phyloP scores from a whole-genome alignment of 2,797 vertebrate species.

The Schizopygopsis pylzovi region DNA sequence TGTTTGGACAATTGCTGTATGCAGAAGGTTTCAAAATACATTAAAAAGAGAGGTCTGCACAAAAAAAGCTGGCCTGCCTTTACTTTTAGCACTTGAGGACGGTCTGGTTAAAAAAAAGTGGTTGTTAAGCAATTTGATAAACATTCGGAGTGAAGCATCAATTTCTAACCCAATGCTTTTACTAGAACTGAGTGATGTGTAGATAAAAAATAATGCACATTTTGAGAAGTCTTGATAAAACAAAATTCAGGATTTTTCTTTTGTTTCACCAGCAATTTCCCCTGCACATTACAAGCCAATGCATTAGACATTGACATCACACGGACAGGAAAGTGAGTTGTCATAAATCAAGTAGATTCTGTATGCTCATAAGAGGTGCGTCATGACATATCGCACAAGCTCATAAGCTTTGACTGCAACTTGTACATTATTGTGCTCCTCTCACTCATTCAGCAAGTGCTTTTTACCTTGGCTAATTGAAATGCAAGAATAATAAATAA shows the following conservation, averaged over 20 bases:
- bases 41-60: conserved; percentile 5
- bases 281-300: neutral
- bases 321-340: neutral
- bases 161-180: neutral
- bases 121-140: neutral
- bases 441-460: neutral
- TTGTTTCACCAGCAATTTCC: neutral
- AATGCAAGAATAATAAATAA: conserved; percentile 42
- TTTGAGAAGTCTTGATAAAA: neutral
- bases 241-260: neutral
- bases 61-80: neutral
- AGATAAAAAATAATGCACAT: neutral
- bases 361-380: neutral
- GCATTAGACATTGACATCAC: neutral
- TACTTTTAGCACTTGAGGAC: neutral
- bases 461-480: conserved; percentile 37
- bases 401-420: neutral
- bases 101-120: neutral
- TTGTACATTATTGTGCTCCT: neutral
- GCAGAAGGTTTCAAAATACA: conserved; percentile 49
- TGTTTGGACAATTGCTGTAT: conserved; percentile 54
- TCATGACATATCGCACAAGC: conserved; percentile 26
- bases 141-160: neutral
- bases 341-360: conserved; percentile 1
- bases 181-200: neutral